These are phyloP conservation scores for Hydropotes inermis DNA, from an alignment of 2,113 vertebrate species.

Conservation along the genomic window DNA sequence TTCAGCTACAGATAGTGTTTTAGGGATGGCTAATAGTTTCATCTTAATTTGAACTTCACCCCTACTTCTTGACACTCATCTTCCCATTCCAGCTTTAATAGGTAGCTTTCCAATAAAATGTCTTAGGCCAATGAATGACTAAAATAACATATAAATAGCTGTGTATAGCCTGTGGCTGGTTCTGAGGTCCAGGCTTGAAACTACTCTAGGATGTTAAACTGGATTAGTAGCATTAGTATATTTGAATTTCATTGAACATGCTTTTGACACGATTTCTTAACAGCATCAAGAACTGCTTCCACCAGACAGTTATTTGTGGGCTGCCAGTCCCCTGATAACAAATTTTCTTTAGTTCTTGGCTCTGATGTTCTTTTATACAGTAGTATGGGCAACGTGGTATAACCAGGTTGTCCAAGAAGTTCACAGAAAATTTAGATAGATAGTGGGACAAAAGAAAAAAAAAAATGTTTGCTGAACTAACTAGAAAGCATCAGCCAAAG, in stretches of 20 bases:
- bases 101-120: not conserved
- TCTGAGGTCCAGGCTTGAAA: not conserved
- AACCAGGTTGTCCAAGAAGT: not conserved
- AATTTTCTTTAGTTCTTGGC: not conserved
- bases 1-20: not conserved
- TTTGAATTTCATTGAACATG: not conserved
- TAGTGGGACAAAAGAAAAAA: not conserved
- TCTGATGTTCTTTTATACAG: not conserved
- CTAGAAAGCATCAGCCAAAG: not conserved
- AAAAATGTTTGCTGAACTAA: not conserved
- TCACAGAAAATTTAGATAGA: not conserved
- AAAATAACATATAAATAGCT: not conserved
- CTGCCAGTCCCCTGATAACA: not conserved
- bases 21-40: not conserved
- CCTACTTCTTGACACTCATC: too few relatives aligned
- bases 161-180: not conserved
- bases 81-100: not conserved
- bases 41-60: not conserved
- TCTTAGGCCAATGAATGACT: not conserved
- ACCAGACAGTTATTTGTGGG: not conserved
- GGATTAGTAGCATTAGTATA: conserved; percentile 32
- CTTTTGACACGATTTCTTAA: conserved; percentile 37
- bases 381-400: not conserved
- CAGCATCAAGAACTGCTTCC: not conserved
- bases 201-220: not conserved